Conservation (phyloP, 2,113 vertebrate genomes). For the Acanthisitta chloris region DNA sequence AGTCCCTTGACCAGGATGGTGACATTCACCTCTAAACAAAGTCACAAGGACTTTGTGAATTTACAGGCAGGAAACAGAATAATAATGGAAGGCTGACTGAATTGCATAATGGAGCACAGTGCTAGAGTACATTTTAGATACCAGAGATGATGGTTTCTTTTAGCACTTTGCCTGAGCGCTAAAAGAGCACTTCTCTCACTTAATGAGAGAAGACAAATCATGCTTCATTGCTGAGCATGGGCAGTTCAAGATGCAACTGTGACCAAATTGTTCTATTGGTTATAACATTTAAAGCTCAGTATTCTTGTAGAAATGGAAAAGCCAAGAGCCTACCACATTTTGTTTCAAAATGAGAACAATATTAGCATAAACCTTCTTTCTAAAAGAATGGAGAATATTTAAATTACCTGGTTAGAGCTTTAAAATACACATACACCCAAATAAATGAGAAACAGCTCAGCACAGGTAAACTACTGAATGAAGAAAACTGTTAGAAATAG, state of each 20-base stretch:
- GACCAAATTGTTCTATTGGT: neutral
- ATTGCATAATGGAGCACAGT: neutral
- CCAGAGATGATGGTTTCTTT: neutral
- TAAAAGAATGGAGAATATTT: neutral
- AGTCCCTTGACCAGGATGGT: neutral
- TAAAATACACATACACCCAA: neutral
- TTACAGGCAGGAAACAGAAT: neutral
- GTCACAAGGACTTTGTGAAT: neutral
- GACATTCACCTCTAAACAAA: neutral
- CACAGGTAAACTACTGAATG: neutral
- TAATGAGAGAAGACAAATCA: neutral
- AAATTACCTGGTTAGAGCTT: neutral
- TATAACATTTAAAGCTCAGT: neutral
- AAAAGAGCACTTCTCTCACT: too few relatives aligned
- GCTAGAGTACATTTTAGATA: neutral
- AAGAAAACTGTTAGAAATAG: neutral
- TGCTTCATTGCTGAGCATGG: neutral
- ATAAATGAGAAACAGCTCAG: neutral
- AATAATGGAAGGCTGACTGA: neutral
- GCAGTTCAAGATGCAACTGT: neutral
- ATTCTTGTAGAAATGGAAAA: neutral
- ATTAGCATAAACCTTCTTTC: neutral
- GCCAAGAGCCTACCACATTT: neutral
- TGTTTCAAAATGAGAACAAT: neutral
- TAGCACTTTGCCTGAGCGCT: neutral